These are phyloP conservation scores for Urocolius indicus DNA, from an alignment of 2,113 vertebrate species.

Conservation along the genomic window DNA sequence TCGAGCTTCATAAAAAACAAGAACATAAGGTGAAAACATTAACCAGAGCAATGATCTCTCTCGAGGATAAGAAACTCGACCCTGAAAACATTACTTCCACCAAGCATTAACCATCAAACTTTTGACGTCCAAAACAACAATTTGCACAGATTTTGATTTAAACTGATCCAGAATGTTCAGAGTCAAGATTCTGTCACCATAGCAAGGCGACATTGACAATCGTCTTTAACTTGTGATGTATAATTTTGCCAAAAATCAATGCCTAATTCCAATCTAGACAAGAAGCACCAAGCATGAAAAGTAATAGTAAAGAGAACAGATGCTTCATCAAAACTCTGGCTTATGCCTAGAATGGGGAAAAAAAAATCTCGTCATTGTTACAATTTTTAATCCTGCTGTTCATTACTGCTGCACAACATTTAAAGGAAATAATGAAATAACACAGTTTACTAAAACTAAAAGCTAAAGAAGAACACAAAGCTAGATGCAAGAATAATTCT, in stretches of 20 bases:
- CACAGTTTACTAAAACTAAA: neutral
- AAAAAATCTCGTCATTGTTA: too few relatives aligned
- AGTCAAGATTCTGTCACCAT: neutral
- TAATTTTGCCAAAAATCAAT: neutral
- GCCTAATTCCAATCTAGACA: neutral
- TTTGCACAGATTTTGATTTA: neutral
- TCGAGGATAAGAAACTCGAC: neutral
- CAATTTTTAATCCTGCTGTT: neutral
- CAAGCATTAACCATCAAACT: neutral
- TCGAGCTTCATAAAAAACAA: neutral
- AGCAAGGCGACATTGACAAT: neutral
- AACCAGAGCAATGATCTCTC: neutral
- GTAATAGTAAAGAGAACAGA: neutral
- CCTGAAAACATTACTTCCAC: neutral
- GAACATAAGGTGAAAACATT: neutral
- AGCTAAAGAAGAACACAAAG: neutral
- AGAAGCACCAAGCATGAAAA: neutral
- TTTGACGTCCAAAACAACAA: neutral
- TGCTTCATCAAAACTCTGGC: neutral
- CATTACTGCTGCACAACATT: neutral
- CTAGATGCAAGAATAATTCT: rapidly evolving
- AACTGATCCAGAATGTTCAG: neutral
- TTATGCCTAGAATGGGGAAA: neutral
- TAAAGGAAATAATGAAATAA: neutral
- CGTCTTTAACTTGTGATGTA: neutral